Base-by-base conservation (phyloP, 2,888 invertebrate genomes). In the Tortricodes alternella region DNA sequence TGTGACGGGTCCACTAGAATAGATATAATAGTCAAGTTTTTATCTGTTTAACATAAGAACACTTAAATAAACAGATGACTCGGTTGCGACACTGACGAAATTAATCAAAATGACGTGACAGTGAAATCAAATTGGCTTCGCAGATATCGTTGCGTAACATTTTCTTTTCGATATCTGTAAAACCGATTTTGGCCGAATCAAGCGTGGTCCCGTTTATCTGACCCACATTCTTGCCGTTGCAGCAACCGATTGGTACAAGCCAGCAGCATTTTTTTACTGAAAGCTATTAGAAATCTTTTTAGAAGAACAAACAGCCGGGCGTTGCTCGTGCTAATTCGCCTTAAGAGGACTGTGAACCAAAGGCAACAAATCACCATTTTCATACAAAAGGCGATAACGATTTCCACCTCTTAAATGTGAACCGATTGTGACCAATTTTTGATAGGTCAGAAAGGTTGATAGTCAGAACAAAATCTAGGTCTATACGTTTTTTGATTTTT, bases 211-310 rank as follows among this genome's bases (percentile, higher is more conserved):
- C 37, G 46, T 39, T 29, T 21, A 29, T 21, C 27, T 50, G 43
- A 44, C 56, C 56, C 32, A 50, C 49, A 56, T 56, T 37, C 37
- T 38, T 24, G 11, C 29, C 43, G 38, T 56, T 44, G 50, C 21
- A 13, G 38, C 27, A 50, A 56, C 50, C 49, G 37, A 44, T 50
- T 50, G 56, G 50, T 38, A 35, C 29, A 21, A 37, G 29, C 16
- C 37, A 23, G 44, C 35, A 38, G 44, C 29, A 29, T 50, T 44
- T 56, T 27, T 49, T 56, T 44, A 32, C 43, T 50, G 18, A 23
- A 29, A 56, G 49, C 49, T 38, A 56, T 56, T 56, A 56, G 56
- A 56, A 56, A 56, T 50, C 49, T 56, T 21, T 35, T 18, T n/a
- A 50, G 50, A 35, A 16, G 43, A 21, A 19, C 21, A 13, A 50